Evolutionary conservation across 2,113 vertebrate genomes (phyloP).

Genomic region (Anolis sagrei): DNA sequence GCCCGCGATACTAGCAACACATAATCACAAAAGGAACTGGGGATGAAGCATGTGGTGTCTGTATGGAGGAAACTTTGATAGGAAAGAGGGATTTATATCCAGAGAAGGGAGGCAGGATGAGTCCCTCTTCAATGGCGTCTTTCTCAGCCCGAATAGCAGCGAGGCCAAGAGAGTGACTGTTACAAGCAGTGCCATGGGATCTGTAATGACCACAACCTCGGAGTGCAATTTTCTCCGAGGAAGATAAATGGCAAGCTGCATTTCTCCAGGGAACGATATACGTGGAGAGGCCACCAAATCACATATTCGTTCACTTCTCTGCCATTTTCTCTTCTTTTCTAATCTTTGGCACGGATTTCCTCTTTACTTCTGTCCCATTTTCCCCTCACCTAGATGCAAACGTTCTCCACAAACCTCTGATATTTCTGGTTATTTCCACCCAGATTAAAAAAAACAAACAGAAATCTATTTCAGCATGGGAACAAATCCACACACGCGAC

Average conservation of each 20-base stretch:
- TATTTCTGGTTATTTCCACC: neutral
- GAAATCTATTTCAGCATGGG: neutral
- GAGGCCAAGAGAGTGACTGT: neutral
- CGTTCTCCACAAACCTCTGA: neutral
- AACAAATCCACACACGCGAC: neutral
- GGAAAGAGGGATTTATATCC: neutral
- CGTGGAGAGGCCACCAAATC: neutral
- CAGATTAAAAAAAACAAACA: neutral
- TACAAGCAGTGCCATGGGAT: neutral
- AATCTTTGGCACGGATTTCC: neutral
- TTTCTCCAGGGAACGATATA: accelerated
- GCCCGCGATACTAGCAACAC: neutral
- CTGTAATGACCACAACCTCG: neutral
- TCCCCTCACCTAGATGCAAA: neutral
- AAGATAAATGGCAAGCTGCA: neutral
- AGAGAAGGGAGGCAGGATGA: neutral
- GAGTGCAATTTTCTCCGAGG: neutral
- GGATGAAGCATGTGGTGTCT: accelerated
- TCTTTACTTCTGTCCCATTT: neutral
- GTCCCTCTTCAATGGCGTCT: neutral
- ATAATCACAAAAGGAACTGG: neutral
- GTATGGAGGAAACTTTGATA: neutral
- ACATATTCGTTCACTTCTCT: neutral
- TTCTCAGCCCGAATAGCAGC: too few species aligned
- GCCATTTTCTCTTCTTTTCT: too few species aligned